Evolutionary conservation across 2,113 vertebrate species (phyloP), one percentile per base, ranked within the genome.

Genomic region (Callorhinus ursinus): DNA sequence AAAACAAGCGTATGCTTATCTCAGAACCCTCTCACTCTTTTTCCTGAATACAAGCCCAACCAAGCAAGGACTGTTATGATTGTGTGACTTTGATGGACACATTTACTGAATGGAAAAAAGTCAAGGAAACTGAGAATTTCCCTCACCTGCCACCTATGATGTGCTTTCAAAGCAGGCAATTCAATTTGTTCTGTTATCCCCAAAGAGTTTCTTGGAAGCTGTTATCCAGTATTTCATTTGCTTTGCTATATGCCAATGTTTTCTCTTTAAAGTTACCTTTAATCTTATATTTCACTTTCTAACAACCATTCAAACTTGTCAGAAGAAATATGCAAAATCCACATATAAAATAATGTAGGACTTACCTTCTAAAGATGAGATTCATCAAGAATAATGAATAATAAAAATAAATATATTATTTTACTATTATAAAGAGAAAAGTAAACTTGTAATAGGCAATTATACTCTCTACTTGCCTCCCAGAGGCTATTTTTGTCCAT

Each of bases 41-140:
- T 80, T 46, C 1, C 31, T 24, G 53, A 89, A 28, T 15, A n/a
- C 39, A 94, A 94, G 28, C 26, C 5, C 9, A 90, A 61, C 5
- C 61, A 74, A 74, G 8, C 36, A 86, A 91, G 36, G 22, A 67
- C 12, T 49, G 33, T 55, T 71, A 1, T 49, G 14, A 28, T 9
- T 67, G 19, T 67, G 65, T 71, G 74, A 76, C 83, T 96, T 80
- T 91, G 92, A 96, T 57, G 82, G 93, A 80, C 79, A 96, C 24
- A 84, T 92, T 96, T 71, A 53, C 69, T 72, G 69, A 18, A 69
- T 90, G 82, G 82, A 87, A 95, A 90, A 80, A 69, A 89, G n/a
- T 93, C 67, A 84, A 79, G n/a, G 72, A 98, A 96, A 77, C 77
- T 93, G 69, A 96, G 84, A 59, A 88, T 97, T 95, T 97, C 85